Conservation (phyloP, 2,888 invertebrate species). For the Leucania comma region DNA sequence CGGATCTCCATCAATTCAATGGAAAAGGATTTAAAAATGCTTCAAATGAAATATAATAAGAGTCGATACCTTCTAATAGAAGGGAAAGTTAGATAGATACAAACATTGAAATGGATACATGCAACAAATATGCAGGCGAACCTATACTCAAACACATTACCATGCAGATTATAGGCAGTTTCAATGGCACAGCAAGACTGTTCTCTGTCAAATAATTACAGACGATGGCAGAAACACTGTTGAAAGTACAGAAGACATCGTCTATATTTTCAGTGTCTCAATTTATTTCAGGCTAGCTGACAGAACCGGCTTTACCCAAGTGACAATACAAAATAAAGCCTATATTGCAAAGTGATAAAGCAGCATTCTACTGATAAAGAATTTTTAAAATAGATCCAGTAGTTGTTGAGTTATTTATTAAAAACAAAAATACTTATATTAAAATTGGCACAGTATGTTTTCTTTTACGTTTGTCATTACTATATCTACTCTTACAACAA, state of each 20-base stretch:
- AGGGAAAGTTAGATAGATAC: slow-evolving; percentile 2
- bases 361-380: neutral
- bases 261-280: neutral
- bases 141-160: slow-evolving; percentile 17
- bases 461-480: neutral
- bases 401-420: too few relatives aligned
- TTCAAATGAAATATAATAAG: neutral
- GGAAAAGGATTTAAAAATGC: neutral
- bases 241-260: neutral
- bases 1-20: neutral
- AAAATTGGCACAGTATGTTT: neutral
- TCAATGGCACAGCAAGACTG: neutral
- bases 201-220: slow-evolving; percentile 7
- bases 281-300: too few relatives aligned
- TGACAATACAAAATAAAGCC: too few relatives aligned
- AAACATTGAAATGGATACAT: slow-evolving; percentile 14
- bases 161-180: slow-evolving; percentile 17
- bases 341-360: too few relatives aligned
- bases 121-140: slow-evolving; percentile 10
- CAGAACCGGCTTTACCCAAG: neutral
- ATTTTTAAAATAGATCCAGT: neutral
- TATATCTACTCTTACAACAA: neutral
- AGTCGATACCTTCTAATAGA: neutral
- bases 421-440: too few relatives aligned
- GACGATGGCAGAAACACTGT: neutral